A percentile compares a stretch with the other conserved stretches of the same genome.
Evolutionary conservation across 1,140 invertebrate species (phyloP).

Genomic region (Uloborus diversus): DNA sequence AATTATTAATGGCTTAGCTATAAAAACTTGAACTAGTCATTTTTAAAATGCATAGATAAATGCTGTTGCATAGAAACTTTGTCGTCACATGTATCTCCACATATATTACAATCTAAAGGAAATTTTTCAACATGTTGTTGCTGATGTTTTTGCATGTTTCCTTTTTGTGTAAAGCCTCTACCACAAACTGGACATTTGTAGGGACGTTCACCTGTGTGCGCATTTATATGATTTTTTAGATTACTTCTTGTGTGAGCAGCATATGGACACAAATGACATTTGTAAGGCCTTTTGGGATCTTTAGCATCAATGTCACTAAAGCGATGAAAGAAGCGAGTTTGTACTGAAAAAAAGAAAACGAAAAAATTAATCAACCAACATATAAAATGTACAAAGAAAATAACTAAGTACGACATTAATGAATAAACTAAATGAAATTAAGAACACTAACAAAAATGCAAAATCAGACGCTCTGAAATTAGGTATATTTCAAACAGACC

Average conservation of each 20-base stretch:
- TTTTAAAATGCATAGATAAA: constrained; percentile 24
- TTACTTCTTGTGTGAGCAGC: constrained; percentile 43
- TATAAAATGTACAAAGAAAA: no score
- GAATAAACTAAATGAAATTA: no score
- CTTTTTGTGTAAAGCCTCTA: constrained; percentile 67
- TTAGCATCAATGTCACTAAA: constrained; percentile 24
- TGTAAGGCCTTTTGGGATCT: constrained; percentile 45
- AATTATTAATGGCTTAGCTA: no score
- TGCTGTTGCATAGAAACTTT: constrained; percentile 36
- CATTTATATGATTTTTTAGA: constrained; percentile 47
- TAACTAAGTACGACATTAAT: no score
- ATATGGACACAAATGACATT: constrained; percentile 55
- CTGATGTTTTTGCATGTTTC: constrained; percentile 52
- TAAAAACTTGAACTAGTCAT: no score
- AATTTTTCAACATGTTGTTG: constrained; percentile 67
- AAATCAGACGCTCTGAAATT: no score
- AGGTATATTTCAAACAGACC: no score
- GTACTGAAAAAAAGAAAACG: not conserved
- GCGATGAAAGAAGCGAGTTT: constrained; percentile 18
- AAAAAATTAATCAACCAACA: no score
- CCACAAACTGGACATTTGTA: constrained; percentile 70
- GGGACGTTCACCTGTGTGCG: constrained; percentile 70
- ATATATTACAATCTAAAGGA: constrained; percentile 70
- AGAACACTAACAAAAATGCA: no score
- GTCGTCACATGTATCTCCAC: constrained; percentile 59